These are phyloP conservation scores for Saimiri boliviensis DNA, from an alignment of 2,113 vertebrate genomes.

Conservation along the genomic window DNA sequence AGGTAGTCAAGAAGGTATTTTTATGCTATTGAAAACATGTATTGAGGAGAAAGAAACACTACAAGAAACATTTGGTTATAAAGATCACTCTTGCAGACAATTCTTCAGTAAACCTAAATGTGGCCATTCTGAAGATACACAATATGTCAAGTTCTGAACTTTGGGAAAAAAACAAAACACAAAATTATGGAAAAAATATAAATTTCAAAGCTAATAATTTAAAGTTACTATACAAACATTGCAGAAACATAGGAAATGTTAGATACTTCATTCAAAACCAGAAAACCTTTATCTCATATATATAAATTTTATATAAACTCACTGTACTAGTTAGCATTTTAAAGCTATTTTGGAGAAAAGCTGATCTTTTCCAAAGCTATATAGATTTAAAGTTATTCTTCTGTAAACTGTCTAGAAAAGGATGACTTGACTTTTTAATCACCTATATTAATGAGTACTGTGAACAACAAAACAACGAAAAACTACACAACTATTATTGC, in stretches of 20 bases:
- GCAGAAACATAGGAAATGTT: not conserved
- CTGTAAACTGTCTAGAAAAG: not conserved
- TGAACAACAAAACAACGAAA: not conserved
- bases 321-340: not conserved
- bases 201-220: not conserved
- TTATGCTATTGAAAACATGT: not conserved
- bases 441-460: not conserved
- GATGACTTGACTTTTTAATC: not conserved
- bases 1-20: not conserved
- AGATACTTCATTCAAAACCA: conserved; percentile 17
- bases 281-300: not conserved
- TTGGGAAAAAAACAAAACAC: conserved; percentile 3
- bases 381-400: not conserved
- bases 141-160: not conserved
- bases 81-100: not conserved
- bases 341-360: conserved; percentile 35
- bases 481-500: not conserved
- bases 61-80: not conserved
- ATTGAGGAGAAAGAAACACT: not conserved
- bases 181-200: not conserved
- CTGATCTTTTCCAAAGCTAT: not conserved
- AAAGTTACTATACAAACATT: not conserved
- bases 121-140: not conserved
- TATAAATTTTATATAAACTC: not conserved
- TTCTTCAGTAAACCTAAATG: not conserved